Base-by-base conservation (phyloP, 2,797 vertebrate genomes). In the Chrosomus eos region DNA sequence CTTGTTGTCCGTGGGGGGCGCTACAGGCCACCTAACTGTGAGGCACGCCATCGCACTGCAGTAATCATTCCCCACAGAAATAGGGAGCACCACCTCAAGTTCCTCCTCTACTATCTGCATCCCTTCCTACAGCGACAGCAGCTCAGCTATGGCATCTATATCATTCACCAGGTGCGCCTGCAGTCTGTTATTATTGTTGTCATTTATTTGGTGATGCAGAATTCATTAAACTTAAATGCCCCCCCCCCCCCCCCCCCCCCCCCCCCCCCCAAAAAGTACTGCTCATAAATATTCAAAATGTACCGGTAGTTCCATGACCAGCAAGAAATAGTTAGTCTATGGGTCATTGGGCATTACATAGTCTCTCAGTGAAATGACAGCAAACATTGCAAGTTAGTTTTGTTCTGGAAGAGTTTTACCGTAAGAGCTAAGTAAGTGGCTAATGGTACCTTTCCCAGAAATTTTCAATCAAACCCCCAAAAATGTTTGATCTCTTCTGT, bases 41-140 rank as follows among this genome's bases (percentile, higher is more conserved):
- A 93, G 88, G 86, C 95, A 0, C 76, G 68, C 19, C 95, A 96
- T 81, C 93, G 91, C 31, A 95, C 93, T 0, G 96, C 95, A 43
- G 91, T 96, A 73, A 90, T 96, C 85, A 95, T 96, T 45, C 95
- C 96, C 9, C 95, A 96, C 92, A 93, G 94, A 26, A 92, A 93
- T 90, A 70, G 96, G 23, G 96, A 95, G 62, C 93, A 95, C 72
- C 95, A 96, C 88, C 94, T 96, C 0, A 95, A 94, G 89, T 95
- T 94, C 87, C 91, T 97, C 4, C 94, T 97, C 0, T 96, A 96
- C 89, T 94, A 95, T 79, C 91, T 97, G 6, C 96, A 97, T 36
- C 96, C 96, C 0, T 96, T 97, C 84, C 93, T 97, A 40, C 96
- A 96, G 93, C 88, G 93, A 1, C 96, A 96, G 75, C 96, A 96